Base-by-base conservation (phyloP, 2,797 vertebrate species). In the Tangara arthus region DNA sequence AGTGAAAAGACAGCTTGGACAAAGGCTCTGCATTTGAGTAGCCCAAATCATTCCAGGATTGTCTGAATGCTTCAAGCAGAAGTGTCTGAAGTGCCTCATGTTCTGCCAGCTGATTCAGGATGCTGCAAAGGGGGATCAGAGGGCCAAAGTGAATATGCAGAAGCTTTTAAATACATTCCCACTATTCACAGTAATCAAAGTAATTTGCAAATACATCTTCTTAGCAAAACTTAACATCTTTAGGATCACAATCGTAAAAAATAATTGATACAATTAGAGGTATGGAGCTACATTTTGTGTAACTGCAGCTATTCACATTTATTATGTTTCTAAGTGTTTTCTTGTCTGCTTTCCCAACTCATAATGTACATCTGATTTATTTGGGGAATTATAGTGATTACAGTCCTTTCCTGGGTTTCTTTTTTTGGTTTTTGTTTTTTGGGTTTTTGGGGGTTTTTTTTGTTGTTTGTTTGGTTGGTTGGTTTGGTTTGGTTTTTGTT, bases 291-390 rank as follows among this genome's bases (percentile, higher is more conserved):
- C 1, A 0, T 75, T 87, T 83, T 61, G 82, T 83, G 59, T 19
- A 75, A 66, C 88, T 95, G 81, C 78, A 91, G 71, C 84, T 53
- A 70, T 80, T 96, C 86, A 44, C 66, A 66, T 94, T 95, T 91
- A 94, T 94, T 90, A 59, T 52, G 11, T 84, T 93, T 79, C 59
- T 93, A 79, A 93, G 78, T 72, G 82, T 94, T 92, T 93, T 82
- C 79, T 72, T 76, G 63, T 60, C 82, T 77, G 34, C 88, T 90
- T 91, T 90, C 60, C 82, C 82, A 91, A 5, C 32, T 83, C 71
- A 17, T 77, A 78, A 91, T 8, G 28, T n/a, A n/a, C 61, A 26
- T 42, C 66, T 84, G 50, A 93, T 82, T 91, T 93, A 89, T 92
- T 19, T 78, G 46, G 50, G 55, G 28, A 83, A 41, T 65, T 69